Evolutionary conservation across 2,797 vertebrate genomes (phyloP).

Genomic region (Nothura maculosa): DNA sequence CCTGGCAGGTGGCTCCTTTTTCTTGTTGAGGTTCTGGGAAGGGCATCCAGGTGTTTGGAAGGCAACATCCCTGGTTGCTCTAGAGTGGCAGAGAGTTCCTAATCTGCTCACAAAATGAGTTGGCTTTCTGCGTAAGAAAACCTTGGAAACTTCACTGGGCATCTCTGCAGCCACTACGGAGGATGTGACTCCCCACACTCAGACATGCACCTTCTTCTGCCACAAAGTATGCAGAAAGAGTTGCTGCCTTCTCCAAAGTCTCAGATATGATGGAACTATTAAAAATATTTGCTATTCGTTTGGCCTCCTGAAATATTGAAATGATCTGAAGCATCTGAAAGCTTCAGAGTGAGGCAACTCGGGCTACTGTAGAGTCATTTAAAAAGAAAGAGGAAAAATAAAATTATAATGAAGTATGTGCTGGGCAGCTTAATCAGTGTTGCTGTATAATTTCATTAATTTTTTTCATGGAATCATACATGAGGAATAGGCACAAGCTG

Average conservation of each 20-base stretch:
- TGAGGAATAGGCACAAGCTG: background rate
- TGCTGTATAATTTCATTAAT: background rate
- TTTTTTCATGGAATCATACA: background rate
- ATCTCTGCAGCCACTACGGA: background rate
- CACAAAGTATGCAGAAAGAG: background rate
- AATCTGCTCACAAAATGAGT: background rate
- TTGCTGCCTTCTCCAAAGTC: background rate
- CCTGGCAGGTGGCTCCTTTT: background rate
- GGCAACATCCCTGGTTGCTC: fast-evolving
- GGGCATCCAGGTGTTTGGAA: background rate
- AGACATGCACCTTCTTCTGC: background rate
- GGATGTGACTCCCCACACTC: background rate
- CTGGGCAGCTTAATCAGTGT: background rate
- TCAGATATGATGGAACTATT: background rate
- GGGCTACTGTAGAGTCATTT: background rate
- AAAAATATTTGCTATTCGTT: background rate
- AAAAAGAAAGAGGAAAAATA: background rate
- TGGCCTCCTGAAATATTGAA: background rate
- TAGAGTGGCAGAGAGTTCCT: background rate
- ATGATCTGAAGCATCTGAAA: background rate
- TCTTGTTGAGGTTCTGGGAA: background rate
- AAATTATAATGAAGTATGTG: background rate
- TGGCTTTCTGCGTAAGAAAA: background rate
- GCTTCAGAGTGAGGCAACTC: background rate
- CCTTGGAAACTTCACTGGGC: background rate